phyloP scores from a whole-genome alignment of 2,113 vertebrate species.

The Barnardius zonarius region DNA sequence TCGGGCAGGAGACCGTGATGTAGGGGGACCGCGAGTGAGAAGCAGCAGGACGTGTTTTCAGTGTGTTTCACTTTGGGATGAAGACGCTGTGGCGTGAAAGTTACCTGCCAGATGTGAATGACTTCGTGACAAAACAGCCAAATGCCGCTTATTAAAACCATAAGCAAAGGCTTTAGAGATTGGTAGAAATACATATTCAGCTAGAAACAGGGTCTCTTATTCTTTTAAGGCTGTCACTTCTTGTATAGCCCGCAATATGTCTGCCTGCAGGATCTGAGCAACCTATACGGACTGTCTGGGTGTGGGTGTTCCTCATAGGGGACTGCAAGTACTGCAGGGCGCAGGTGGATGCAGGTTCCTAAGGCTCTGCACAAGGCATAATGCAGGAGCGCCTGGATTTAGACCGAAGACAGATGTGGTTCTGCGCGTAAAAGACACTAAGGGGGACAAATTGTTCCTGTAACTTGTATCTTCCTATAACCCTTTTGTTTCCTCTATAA shows the following conservation, averaged over 20 bases:
- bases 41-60: background rate
- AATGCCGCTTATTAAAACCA: background rate
- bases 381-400: rapidly evolving
- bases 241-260: background rate
- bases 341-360: background rate
- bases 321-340: background rate
- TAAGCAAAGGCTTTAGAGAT: background rate
- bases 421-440: background rate
- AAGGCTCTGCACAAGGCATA: background rate
- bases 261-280: background rate
- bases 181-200: background rate
- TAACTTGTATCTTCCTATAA: background rate
- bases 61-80: background rate
- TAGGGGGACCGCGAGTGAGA: background rate
- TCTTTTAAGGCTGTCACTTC: background rate
- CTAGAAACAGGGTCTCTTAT: background rate
- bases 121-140: background rate
- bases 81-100: background rate
- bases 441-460: background rate
- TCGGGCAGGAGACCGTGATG: background rate
- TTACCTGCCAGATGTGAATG: background rate
- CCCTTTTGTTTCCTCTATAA: background rate
- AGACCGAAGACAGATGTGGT: rapidly evolving
- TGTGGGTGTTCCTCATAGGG: background rate
- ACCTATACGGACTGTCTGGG: background rate